Percentiles rank a stretch among this genome's conserved stretches.
Conservation (phyloP, 2,113 vertebrate genomes). For the Ascaphus truei region DNA sequence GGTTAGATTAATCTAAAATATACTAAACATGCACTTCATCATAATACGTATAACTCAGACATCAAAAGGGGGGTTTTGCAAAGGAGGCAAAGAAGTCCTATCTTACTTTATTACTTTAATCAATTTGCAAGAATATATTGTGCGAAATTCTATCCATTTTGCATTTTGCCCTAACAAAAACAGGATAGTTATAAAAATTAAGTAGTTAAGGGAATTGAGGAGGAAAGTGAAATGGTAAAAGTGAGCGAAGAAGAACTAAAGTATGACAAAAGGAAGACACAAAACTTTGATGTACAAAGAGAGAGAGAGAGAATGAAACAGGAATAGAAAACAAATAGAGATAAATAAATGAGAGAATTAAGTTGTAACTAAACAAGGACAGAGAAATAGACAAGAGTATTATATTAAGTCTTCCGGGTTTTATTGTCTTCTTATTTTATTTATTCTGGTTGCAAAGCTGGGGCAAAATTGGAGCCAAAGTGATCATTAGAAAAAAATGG, state of each 20-base stretch:
- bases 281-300: background rate
- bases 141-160: background rate
- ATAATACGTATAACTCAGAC: background rate
- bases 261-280: slow-evolving; percentile 1
- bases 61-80: background rate
- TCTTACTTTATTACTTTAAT: no score
- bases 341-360: slow-evolving; percentile 1
- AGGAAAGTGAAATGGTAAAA: background rate
- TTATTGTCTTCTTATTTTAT: no score
- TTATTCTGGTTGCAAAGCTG: no score
- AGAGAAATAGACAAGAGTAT: slow-evolving; percentile 15
- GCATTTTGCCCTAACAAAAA: background rate
- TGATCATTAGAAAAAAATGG: no score
- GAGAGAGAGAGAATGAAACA: slow-evolving; percentile 15
- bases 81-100: no score
- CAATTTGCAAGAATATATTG: background rate
- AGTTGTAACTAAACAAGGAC: slow-evolving; percentile 36
- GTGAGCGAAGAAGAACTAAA: background rate
- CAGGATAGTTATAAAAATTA: background rate
- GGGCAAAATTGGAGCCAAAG: no score
- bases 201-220: background rate
- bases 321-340: slow-evolving; percentile 6
- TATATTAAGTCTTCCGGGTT: background rate
- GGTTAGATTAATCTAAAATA: slow-evolving; percentile 25
- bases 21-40: slow-evolving; percentile 29